Conservation (phyloP, 92 coral and sea anemone genomes). For the Porites divaricata region DNA sequence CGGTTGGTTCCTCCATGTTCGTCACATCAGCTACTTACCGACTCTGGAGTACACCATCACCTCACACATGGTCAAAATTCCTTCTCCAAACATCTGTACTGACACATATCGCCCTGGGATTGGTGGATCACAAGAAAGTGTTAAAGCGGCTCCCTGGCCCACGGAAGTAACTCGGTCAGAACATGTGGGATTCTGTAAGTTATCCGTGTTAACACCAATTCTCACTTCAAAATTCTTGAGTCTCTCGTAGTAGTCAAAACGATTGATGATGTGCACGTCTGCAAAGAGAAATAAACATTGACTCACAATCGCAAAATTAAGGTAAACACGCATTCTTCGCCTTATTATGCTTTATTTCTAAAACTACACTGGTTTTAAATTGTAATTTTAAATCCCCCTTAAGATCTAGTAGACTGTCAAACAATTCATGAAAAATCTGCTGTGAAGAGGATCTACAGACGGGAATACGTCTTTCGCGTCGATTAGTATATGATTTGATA, state of each 20-base stretch:
- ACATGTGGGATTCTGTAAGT: constrained; percentile 86
- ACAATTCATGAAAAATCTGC: no score
- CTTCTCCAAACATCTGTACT: constrained; percentile 95
- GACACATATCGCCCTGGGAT: constrained; percentile 96
- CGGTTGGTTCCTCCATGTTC: neutral
- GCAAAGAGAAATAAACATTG: neutral
- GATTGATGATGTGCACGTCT: constrained; percentile 91
- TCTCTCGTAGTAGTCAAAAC: constrained; percentile 77
- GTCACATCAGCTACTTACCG: constrained; percentile 58
- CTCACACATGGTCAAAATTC: constrained; percentile 88
- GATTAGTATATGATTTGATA: no score
- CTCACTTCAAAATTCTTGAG: constrained; percentile 93
- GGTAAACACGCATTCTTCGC: neutral
- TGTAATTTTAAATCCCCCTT: no score
- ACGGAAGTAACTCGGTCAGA: constrained; percentile 88
- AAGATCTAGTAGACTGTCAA: no score
- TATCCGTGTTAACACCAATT: constrained; percentile 76
- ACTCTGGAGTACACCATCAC: constrained; percentile 93
- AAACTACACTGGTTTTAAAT: no score
- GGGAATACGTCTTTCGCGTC: no score
- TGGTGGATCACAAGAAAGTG: constrained; percentile 90
- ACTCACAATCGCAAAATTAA: neutral
- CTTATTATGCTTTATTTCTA: no score
- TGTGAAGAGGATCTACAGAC: no score
- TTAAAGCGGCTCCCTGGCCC: constrained; percentile 83